These are phyloP conservation scores for Oscarella lobularis DNA, from an alignment of 37 sponge, comb jelly and placozoan genomes.

Conservation along the genomic window DNA sequence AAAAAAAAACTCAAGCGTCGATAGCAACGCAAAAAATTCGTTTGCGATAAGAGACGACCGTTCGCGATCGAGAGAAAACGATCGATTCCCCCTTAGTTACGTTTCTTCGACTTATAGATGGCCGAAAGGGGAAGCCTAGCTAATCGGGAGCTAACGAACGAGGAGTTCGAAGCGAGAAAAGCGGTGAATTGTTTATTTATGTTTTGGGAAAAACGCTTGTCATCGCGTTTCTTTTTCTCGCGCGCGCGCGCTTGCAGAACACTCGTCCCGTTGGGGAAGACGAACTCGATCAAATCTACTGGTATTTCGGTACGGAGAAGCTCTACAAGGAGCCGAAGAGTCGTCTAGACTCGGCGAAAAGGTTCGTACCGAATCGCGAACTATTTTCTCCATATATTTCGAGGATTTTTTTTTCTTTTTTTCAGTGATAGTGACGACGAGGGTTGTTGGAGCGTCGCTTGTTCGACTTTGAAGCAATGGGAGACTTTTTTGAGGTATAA, in stretches of 20 bases:
- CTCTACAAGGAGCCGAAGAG: not conserved
- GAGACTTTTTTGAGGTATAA: not conserved
- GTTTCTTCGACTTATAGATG: not conserved
- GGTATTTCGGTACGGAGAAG: not conserved
- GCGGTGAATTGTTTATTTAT: too few relatives aligned
- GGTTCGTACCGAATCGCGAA: not conserved
- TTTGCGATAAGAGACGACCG: too few relatives aligned
- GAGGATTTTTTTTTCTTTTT: not conserved
- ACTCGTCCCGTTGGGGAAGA: not conserved
- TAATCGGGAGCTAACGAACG: not conserved
- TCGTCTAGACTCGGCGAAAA: not conserved
- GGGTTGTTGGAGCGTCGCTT: not conserved
- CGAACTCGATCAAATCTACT: not conserved
- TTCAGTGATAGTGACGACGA: not conserved
- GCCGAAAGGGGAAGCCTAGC: not conserved
- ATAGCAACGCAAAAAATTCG: too few relatives aligned
- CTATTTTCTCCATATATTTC: not conserved
- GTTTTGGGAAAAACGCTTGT: too few relatives aligned
- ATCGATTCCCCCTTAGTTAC: too few relatives aligned
- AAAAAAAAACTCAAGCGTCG: too few relatives aligned
- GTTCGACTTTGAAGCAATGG: not conserved
- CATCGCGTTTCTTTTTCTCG: too few relatives aligned
- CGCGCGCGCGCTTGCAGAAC: too few relatives aligned
- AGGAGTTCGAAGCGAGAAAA: not conserved
- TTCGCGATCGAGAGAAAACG: too few relatives aligned